Evolutionary conservation across 2,797 vertebrate genomes (phyloP).

Genomic region (Mus caroli): DNA sequence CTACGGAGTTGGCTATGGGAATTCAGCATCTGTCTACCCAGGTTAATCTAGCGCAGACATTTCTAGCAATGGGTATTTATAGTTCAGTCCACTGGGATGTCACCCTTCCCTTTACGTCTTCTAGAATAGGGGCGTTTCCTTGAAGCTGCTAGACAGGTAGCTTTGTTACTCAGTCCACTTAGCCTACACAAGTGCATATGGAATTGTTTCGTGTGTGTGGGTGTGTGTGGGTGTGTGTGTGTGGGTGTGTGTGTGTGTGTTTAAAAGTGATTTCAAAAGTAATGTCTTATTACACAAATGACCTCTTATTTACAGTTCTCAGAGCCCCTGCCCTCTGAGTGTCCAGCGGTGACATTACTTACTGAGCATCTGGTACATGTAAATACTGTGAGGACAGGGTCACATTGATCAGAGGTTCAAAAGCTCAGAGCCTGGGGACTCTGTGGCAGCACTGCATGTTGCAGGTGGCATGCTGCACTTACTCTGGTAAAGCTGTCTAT

Average conservation of each 20-base stretch:
- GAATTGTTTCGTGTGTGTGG: background rate
- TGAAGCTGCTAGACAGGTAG: background rate
- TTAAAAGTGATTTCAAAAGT: background rate
- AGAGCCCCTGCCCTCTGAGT: background rate
- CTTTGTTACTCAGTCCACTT: background rate
- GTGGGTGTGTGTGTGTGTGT: background rate
- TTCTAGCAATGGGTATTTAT: background rate
- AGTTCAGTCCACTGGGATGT: background rate
- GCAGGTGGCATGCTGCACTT: background rate
- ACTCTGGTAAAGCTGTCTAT: background rate
- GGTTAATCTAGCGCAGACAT: background rate
- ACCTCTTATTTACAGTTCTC: constrained; percentile 8
- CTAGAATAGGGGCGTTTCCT: background rate
- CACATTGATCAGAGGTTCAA: background rate
- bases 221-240: background rate
- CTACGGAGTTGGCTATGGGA: background rate
- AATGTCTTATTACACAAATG: background rate
- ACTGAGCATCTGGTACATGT: background rate
- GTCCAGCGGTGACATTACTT: background rate
- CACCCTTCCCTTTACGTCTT: background rate
- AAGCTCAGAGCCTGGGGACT: background rate
- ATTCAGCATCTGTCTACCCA: background rate
- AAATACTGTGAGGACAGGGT: background rate
- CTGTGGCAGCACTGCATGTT: background rate
- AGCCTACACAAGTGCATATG: background rate